These are phyloP conservation scores for Drosophila sordidula DNA, from an alignment of 2,888 invertebrate species.

Conservation along the genomic window DNA sequence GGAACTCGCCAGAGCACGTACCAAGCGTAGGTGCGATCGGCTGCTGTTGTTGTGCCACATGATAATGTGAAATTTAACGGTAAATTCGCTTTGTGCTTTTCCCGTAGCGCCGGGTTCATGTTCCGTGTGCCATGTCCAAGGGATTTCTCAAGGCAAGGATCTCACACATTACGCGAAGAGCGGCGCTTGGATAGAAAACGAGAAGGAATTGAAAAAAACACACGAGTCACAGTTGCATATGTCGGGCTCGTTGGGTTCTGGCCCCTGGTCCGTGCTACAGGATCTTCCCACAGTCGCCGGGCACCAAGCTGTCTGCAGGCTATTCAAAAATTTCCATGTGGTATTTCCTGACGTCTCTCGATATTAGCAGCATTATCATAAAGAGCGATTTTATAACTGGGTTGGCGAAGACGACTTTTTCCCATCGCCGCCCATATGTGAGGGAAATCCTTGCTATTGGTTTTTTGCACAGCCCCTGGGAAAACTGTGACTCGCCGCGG, in stretches of 20 bases:
- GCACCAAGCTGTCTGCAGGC: slow-evolving; percentile 57
- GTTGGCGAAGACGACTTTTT: slow-evolving; percentile 45
- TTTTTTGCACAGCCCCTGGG: slow-evolving; percentile 64
- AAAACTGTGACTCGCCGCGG: slow-evolving; percentile 43
- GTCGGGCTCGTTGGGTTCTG: slow-evolving; percentile 42
- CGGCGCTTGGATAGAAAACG: slow-evolving; percentile 64
- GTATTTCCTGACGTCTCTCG: slow-evolving; percentile 33
- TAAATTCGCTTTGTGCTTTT: slow-evolving; percentile 61
- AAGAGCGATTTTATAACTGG: slow-evolving; percentile 73
- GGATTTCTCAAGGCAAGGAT: slow-evolving; percentile 65
- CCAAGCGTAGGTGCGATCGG: slow-evolving; percentile 74
- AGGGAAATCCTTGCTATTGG: slow-evolving; percentile 61
- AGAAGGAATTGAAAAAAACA: slow-evolving; percentile 49
- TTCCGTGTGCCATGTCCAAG: slow-evolving; percentile 24
- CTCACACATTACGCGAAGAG: slow-evolving; percentile 55
- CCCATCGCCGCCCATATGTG: slow-evolving; percentile 61
- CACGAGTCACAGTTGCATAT: slow-evolving; percentile 74
- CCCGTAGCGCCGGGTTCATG: slow-evolving; percentile 73
- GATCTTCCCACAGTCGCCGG: slow-evolving; percentile 51
- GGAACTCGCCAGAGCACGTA: slow-evolving; percentile 53
- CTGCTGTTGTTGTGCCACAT: slow-evolving; percentile 69
- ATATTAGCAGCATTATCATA: slow-evolving; percentile 51
- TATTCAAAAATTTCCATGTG: slow-evolving; percentile 62
- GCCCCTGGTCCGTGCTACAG: slow-evolving; percentile 58
- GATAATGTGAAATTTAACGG: slow-evolving; percentile 57